Evolutionary conservation across 2,888 invertebrate genomes (phyloP).

Genomic region (Vesta saturnalis): DNA sequence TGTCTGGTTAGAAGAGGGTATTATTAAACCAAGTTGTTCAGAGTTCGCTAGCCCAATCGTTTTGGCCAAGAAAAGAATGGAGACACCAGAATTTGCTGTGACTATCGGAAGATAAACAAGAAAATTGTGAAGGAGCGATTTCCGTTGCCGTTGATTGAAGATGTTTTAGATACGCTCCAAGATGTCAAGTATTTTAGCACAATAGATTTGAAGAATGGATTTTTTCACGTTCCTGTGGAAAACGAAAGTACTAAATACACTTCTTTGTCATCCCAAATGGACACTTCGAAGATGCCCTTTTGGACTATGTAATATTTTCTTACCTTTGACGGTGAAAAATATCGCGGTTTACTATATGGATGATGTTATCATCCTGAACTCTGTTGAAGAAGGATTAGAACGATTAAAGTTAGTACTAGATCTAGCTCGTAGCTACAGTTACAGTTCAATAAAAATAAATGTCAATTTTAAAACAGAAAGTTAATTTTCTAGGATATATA

Average conservation of each 20-base stretch:
- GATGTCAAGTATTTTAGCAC: background rate
- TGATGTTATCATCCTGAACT: background rate
- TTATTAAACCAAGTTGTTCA: background rate
- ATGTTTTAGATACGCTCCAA: background rate
- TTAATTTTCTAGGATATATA: conserved; percentile 12
- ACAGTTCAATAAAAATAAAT: background rate
- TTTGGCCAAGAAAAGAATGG: background rate
- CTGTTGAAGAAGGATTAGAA: background rate
- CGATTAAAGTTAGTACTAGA: background rate
- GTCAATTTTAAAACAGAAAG: background rate
- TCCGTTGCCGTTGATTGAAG: background rate
- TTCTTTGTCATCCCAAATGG: background rate
- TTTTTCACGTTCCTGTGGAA: background rate
- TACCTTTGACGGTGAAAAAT: background rate
- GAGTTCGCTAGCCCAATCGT: background rate
- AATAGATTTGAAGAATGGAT: background rate
- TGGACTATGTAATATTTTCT: background rate
- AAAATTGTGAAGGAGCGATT: background rate
- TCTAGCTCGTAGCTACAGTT: background rate
- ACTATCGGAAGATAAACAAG: background rate
- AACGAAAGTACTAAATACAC: background rate
- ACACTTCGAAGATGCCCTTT: background rate
- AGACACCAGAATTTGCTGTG: background rate
- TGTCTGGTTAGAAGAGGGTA: background rate
- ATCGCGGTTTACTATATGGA: background rate